Conservation (phyloP, 2,888 invertebrate species). For the Melipona bicolor region DNA sequence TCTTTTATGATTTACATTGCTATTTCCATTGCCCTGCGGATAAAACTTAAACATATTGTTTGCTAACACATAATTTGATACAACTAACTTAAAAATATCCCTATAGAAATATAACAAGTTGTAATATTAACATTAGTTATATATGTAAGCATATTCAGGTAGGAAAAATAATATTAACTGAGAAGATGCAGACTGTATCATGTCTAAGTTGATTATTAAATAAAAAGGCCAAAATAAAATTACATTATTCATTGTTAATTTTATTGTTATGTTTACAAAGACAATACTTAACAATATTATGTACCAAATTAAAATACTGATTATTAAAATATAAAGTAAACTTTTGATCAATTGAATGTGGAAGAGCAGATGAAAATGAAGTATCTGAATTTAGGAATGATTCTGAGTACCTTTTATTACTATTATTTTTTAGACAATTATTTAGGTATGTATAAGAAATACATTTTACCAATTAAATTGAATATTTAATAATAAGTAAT, state of each 20-base stretch:
- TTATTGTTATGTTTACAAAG: slow-evolving; percentile 55
- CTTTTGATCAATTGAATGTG: slow-evolving; percentile 33
- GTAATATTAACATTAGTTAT: slow-evolving; percentile 47
- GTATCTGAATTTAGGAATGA: slow-evolving; percentile 66
- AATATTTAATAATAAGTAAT: slow-evolving; percentile 81
- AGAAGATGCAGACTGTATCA: slow-evolving; percentile 79
- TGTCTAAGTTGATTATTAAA: slow-evolving; percentile 66
- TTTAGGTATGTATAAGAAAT: slow-evolving; percentile 81
- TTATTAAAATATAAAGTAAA: slow-evolving; percentile 43
- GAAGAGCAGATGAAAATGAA: slow-evolving; percentile 50
- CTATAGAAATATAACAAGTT: slow-evolving; percentile 19
- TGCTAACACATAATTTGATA: background rate
- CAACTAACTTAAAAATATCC: slow-evolving; percentile 17
- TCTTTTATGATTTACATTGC: slow-evolving; percentile 3
- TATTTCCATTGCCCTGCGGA: slow-evolving; percentile 25
- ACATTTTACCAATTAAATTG: slow-evolving; percentile 81
- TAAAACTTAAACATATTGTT: slow-evolving; percentile 33
- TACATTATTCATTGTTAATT: slow-evolving; percentile 44
- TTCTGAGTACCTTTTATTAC: slow-evolving; percentile 72
- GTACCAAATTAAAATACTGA: slow-evolving; percentile 55
- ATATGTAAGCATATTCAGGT: slow-evolving; percentile 29
- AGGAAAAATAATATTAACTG: slow-evolving; percentile 77
- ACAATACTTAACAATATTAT: slow-evolving; percentile 46
- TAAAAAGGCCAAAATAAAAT: slow-evolving; percentile 56
- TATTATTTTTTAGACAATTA: slow-evolving; percentile 77